Conservation (phyloP, 2,888 invertebrate genomes). For the Caenorhabditis becei region DNA sequence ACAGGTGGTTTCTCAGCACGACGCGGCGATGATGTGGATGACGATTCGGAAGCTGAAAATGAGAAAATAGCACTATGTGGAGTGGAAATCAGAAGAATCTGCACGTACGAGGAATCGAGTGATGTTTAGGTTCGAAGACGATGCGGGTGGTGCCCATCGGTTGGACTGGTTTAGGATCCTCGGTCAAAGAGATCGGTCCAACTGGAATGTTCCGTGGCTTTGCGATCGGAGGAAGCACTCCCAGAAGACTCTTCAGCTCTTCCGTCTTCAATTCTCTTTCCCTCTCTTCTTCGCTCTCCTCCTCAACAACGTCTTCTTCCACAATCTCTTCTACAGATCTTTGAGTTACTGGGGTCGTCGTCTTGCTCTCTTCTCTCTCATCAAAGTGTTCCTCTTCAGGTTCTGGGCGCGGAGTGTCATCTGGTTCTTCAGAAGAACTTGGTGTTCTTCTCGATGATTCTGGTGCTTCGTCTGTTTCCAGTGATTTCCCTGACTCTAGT, state of each 20-base stretch:
- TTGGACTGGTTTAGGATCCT: neutral
- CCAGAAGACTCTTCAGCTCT: constrained; percentile 38
- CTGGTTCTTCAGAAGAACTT: neutral
- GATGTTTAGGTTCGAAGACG: constrained; percentile 76
- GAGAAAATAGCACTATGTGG: neutral
- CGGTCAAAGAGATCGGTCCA: constrained; percentile 18
- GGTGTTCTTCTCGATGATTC: neutral
- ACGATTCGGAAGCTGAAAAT: constrained; percentile 78
- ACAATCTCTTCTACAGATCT: constrained; percentile 25
- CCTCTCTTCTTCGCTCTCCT: constrained; percentile 4
- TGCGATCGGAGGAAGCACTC: constrained; percentile 66
- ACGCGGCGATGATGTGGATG: constrained; percentile 68
- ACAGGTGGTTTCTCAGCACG: constrained; percentile 62
- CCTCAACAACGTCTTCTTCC: constrained; percentile 3
- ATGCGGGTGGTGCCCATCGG: constrained; percentile 22
- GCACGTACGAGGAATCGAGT: constrained; percentile 76
- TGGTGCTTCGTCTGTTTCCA: neutral
- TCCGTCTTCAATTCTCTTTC: constrained; percentile 15
- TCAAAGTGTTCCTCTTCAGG: neutral
- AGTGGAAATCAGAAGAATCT: neutral
- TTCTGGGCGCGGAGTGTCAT: constrained; percentile 10
- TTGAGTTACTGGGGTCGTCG: constrained; percentile 26
- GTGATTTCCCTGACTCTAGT: neutral
- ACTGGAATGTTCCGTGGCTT: constrained; percentile 59
- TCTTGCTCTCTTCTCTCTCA: constrained; percentile 9